phyloP scores from a whole-genome alignment of 2,797 vertebrate genomes.

The Furcifer pardalis region DNA sequence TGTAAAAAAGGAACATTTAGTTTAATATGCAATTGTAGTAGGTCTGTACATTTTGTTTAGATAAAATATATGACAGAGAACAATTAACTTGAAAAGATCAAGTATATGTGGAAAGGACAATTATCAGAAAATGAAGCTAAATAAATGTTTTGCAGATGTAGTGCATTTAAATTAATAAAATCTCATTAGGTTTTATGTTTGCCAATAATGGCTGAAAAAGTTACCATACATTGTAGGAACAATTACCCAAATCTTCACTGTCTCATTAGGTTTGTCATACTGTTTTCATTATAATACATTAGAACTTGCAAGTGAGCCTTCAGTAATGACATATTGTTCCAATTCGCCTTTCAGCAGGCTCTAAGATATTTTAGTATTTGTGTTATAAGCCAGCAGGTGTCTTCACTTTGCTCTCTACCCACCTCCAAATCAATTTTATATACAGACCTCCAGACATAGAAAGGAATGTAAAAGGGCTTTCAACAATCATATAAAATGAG shows the following conservation, averaged over 20 bases:
- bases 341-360: conserved; percentile 83
- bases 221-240: conserved; percentile 83
- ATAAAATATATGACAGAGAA: conserved; percentile 69
- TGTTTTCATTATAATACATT: conserved; percentile 93
- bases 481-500: conserved; percentile 79
- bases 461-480: conserved; percentile 83
- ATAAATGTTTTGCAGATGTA: conserved; percentile 86
- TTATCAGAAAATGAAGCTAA: conserved; percentile 78
- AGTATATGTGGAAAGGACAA: conserved; percentile 76
- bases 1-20: conserved; percentile 38
- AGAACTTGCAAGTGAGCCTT: conserved; percentile 89
- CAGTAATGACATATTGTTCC: conserved; percentile 88
- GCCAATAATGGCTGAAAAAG: conserved; percentile 84
- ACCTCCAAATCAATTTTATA: conserved; percentile 84
- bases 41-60: conserved; percentile 73
- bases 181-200: conserved; percentile 88
- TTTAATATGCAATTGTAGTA: conserved; percentile 66
- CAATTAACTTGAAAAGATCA: conserved; percentile 81
- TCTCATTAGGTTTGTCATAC: conserved; percentile 90
- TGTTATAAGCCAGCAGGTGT: conserved; percentile 92
- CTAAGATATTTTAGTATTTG: conserved; percentile 84
- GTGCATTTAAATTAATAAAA: conserved; percentile 86
- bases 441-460: conserved; percentile 88
- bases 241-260: conserved; percentile 84
- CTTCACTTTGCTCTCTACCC: conserved; percentile 87